phyloP scores from a whole-genome alignment of 2,797 vertebrate genomes.

The Tarsius wallacei region DNA sequence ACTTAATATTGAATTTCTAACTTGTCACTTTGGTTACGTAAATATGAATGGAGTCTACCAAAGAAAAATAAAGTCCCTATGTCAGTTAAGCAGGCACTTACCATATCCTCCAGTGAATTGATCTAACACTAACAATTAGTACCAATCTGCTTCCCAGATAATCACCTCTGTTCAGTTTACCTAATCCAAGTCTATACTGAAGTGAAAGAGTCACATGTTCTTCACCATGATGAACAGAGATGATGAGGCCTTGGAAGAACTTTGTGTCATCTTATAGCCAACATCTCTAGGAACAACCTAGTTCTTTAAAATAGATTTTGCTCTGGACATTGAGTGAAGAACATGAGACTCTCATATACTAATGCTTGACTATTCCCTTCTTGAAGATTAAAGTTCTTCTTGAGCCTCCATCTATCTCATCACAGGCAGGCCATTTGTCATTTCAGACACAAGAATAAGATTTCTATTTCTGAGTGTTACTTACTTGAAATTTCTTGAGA shows the following conservation, averaged over 20 bases:
- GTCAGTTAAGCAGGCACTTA: neutral
- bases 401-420: rapidly evolving
- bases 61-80: constrained; percentile 1
- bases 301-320: neutral
- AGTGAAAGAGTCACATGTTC: neutral
- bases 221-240: neutral
- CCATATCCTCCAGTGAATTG: neutral
- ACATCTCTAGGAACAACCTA: neutral
- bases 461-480: neutral
- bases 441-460: neutral
- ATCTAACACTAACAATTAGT: neutral
- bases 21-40: neutral
- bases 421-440: neutral
- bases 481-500: constrained; percentile 32
- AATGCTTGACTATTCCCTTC: neutral
- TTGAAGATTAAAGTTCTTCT: neutral
- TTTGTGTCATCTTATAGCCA: neutral
- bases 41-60: neutral
- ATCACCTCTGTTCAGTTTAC: neutral
- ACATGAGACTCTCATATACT: neutral
- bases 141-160: neutral
- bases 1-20: constrained; percentile 17
- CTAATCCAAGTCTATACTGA: neutral
- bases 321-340: neutral
- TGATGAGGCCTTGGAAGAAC: neutral